Percentiles rank a stretch among this genome's conserved stretches.
Conservation (phyloP, 2,797 vertebrate genomes). For the Sebastolobus altivelis region DNA sequence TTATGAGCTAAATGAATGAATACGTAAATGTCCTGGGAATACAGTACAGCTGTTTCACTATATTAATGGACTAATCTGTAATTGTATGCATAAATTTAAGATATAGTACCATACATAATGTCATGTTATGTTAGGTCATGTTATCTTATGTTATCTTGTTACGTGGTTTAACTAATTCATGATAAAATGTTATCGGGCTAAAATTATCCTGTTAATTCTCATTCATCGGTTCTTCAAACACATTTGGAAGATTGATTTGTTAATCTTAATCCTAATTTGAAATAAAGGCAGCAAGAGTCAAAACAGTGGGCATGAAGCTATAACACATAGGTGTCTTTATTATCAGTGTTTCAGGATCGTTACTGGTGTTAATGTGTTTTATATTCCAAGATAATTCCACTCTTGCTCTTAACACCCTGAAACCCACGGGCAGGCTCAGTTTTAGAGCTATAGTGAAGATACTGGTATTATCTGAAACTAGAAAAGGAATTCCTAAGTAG, state of each 20-base stretch:
- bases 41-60: background rate
- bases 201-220: background rate
- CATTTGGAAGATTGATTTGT: background rate
- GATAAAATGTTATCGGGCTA: background rate
- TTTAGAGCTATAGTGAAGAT: too few relatives aligned
- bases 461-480: too few relatives aligned
- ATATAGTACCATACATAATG: background rate
- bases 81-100: background rate
- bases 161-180: background rate
- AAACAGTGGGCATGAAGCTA: background rate
- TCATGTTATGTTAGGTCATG: background rate
- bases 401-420: background rate
- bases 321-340: background rate
- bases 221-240: background rate
- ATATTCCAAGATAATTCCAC: background rate
- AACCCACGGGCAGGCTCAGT: too few relatives aligned
- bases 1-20: background rate
- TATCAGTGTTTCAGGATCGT: background rate
- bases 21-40: conserved; percentile 5
- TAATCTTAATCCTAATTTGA: background rate
- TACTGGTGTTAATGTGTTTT: background rate
- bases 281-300: background rate
- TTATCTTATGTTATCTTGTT: background rate
- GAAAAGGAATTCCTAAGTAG: too few relatives aligned
- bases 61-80: background rate